Evolutionary conservation across 2,888 invertebrate genomes (phyloP).

Genomic region (Agriopis aurantiaria): DNA sequence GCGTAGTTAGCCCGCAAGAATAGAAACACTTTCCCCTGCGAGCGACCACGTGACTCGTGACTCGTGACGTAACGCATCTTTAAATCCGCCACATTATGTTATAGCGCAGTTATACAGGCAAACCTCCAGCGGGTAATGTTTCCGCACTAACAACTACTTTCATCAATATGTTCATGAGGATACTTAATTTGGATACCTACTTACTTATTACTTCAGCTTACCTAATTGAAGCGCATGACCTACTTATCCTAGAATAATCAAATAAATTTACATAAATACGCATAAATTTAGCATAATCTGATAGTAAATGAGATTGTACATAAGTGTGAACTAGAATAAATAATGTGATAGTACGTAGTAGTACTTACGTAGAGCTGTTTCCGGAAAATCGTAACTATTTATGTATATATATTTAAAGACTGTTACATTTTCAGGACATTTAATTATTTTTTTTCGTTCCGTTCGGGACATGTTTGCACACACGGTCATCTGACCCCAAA

Average conservation of each 20-base stretch:
- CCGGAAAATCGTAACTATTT: background rate
- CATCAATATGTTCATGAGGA: constrained; percentile 26
- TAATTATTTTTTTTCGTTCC: too few species aligned
- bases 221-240: constrained; percentile 18
- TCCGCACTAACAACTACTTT: constrained; percentile 13
- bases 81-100: constrained; percentile 23
- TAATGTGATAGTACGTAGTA: background rate
- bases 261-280: constrained; percentile 3
- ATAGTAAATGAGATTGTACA: constrained; percentile 8
- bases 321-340: constrained; percentile 2
- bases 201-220: constrained; percentile 3
- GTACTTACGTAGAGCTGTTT: background rate
- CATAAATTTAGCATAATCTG: constrained; percentile 11
- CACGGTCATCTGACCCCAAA: too few species aligned
- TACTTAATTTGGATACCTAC: constrained; percentile 6
- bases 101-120: background rate
- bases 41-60: constrained; percentile 4
- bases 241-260: constrained; percentile 8
- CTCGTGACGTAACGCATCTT: constrained; percentile 20
- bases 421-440: too few species aligned
- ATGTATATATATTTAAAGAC: too few species aligned
- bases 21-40: constrained; percentile 29
- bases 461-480: too few species aligned
- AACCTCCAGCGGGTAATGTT: constrained; percentile 10
- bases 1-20: constrained; percentile 21